These are phyloP conservation scores for Priapulus caudatus DNA, from an alignment of 2,888 invertebrate species.

Conservation along the genomic window DNA sequence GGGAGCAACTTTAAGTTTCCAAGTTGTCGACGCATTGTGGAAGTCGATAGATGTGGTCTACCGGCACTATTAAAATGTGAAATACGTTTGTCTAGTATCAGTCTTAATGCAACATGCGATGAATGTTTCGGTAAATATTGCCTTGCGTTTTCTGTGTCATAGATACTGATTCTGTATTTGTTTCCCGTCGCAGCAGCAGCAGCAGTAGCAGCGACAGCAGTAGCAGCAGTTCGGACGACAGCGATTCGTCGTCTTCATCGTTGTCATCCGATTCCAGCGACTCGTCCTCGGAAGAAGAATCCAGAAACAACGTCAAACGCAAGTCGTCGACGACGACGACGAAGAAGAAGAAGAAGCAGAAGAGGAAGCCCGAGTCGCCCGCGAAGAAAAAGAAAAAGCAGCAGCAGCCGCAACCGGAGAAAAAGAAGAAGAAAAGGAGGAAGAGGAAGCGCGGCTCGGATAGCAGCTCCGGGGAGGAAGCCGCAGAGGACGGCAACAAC, in stretches of 20 bases:
- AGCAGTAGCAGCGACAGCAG: too few relatives aligned
- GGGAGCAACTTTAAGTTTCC: too few relatives aligned
- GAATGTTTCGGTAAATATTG: too few relatives aligned
- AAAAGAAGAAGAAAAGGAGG: background rate
- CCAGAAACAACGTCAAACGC: background rate
- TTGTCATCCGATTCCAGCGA: constrained; percentile 6
- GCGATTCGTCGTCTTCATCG: background rate
- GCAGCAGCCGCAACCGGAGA: background rate
- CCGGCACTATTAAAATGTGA: too few relatives aligned
- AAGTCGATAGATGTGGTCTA: too few relatives aligned
- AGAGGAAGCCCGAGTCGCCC: background rate
- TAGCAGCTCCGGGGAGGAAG: background rate
- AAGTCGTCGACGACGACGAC: constrained; percentile 4
- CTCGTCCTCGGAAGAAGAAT: background rate
- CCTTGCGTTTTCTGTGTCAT: too few relatives aligned
- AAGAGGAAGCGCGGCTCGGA: background rate
- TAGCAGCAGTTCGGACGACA: constrained; percentile 5
- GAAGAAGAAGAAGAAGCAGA: constrained; percentile 10
- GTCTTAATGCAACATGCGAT: too few relatives aligned
- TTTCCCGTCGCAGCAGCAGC: too few relatives aligned
- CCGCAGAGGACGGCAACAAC: background rate
- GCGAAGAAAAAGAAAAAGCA: background rate
- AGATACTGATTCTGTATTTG: too few relatives aligned
- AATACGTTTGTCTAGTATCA: too few relatives aligned
- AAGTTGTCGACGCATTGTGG: too few relatives aligned